phyloP scores from a whole-genome alignment of 2,888 invertebrate species.

The Caenorhabditis macrosperma region DNA sequence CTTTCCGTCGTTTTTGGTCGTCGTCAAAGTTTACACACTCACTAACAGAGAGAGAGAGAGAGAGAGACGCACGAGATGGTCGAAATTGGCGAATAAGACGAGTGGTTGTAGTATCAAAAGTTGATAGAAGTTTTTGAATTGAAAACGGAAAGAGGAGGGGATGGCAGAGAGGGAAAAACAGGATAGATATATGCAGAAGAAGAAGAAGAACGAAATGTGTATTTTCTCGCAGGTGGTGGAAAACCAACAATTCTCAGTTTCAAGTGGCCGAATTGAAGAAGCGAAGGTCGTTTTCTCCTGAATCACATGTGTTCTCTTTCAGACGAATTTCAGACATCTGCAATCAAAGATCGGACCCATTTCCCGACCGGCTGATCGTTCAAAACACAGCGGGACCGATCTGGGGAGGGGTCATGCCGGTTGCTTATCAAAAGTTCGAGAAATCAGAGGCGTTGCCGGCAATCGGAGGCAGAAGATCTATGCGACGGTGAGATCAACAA shows the following conservation, averaged over 20 bases:
- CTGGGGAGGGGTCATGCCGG: not conserved
- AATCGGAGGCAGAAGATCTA: not conserved
- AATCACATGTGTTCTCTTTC: not conserved
- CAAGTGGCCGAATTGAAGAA: not conserved
- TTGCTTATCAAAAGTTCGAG: slow-evolving; percentile 1
- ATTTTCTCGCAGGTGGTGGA: not conserved
- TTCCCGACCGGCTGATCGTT: no score
- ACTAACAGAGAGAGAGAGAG: not conserved
- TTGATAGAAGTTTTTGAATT: slow-evolving; percentile 2
- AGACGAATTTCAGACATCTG: not conserved
- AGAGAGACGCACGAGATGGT: not conserved
- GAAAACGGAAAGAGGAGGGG: not conserved
- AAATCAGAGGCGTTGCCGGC: slow-evolving; percentile 4
- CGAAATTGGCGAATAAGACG: slow-evolving; percentile 1
- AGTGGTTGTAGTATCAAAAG: slow-evolving; percentile 2
- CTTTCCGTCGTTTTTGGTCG: slow-evolving; percentile 10
- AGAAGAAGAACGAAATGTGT: slow-evolving; percentile 1
- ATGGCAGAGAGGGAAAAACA: not conserved
- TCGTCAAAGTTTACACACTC: slow-evolving; percentile 11
- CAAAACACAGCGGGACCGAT: not conserved
- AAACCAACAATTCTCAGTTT: not conserved
- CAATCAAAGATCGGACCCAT: no score
- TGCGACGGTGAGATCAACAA: not conserved
- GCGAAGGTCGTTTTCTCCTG: not conserved
- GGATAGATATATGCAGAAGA: slow-evolving; percentile 10